Conservation (phyloP, 1,140 invertebrate species). For the Melipona quadrifasciata region DNA sequence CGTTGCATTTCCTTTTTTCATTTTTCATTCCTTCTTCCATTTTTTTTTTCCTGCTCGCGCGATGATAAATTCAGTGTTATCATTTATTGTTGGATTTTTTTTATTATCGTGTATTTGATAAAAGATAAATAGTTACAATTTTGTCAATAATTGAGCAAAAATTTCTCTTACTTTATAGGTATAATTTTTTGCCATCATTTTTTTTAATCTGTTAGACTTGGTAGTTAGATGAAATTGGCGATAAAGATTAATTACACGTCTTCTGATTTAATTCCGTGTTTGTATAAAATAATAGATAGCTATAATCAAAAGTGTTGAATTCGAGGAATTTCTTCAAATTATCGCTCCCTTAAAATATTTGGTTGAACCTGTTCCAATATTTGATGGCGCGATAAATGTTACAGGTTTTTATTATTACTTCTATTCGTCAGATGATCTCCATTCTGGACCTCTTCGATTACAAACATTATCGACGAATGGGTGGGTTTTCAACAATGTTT, state of each 20-base stretch:
- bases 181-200: no score
- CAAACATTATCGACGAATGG: slow-evolving; percentile 8
- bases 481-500: background rate
- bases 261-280: no score
- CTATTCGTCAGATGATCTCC: slow-evolving; percentile 42
- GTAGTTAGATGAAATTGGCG: no score
- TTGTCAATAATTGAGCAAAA: no score
- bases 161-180: no score
- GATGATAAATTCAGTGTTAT: background rate
- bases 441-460: slow-evolving; percentile 33
- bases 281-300: background rate
- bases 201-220: no score
- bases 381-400: slow-evolving; percentile 33
- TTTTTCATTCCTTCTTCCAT: background rate
- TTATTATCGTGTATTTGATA: no score
- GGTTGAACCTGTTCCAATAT: background rate
- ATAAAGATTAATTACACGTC: no score
- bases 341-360: background rate
- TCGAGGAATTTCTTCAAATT: background rate
- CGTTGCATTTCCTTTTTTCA: background rate
- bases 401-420: slow-evolving; percentile 42
- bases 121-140: no score
- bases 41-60: rapidly evolving
- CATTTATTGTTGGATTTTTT: background rate
- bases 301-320: background rate